These are phyloP conservation scores for Cheumatopsyche charites DNA, from an alignment of 1,140 invertebrate genomes.

Conservation along the genomic window DNA sequence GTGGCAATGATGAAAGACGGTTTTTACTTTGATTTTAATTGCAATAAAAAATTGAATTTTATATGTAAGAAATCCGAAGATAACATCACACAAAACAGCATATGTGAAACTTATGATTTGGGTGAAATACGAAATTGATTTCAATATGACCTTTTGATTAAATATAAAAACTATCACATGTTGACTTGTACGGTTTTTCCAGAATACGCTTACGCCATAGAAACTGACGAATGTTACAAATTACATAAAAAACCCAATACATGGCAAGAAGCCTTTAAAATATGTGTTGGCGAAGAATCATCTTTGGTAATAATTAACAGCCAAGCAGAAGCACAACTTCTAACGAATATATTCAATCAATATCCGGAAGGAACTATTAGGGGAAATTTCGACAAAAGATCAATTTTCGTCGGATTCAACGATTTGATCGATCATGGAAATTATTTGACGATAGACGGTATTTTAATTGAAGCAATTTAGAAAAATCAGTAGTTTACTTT, in stretches of 20 bases:
- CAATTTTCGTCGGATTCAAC: too few relatives aligned
- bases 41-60: conserved; percentile 9
- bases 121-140: too few relatives aligned
- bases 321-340: conserved; percentile 32
- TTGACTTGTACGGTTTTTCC: too few relatives aligned
- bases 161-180: background rate
- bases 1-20: conserved; percentile 7
- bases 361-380: background rate
- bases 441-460: too few relatives aligned
- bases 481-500: too few relatives aligned
- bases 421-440: too few relatives aligned
- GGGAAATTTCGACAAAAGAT: conserved; percentile 17
- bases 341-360: background rate
- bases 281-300: conserved; percentile 49
- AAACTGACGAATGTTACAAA: conserved; percentile 49
- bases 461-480: too few relatives aligned
- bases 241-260: conserved; percentile 46
- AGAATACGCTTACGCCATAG: conserved; percentile 22
- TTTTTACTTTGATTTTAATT: conserved; percentile 23
- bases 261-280: conserved; percentile 49
- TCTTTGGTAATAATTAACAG: conserved; percentile 50
- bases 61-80: too few relatives aligned
- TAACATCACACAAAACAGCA: too few relatives aligned
- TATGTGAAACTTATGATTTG: background rate
- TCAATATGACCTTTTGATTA: too few relatives aligned